Base-by-base conservation (phyloP, 2,888 invertebrate genomes). In the Myopa tessellatipennis region DNA sequence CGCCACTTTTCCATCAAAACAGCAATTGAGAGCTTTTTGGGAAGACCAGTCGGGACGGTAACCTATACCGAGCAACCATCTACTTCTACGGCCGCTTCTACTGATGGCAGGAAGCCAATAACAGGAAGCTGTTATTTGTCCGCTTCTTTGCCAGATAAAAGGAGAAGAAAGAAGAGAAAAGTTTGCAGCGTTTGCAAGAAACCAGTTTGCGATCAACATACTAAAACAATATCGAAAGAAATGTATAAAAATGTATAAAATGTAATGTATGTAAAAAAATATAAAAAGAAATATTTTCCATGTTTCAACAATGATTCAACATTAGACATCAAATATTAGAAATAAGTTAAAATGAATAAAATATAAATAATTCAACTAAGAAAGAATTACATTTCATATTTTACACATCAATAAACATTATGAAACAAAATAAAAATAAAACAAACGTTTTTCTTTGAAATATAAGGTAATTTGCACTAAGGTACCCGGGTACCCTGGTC, bases 291-390 rank as follows among this genome's bases (percentile, higher is more conserved):
- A 50, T 50, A 3, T 50, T 50, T 73, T 61, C 40, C 74, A 74
- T 65, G 61, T 76, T 69, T 76, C 69, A 76, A 76, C 69, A 76
- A 45, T 60, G 75, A 75, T 52, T 68, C 75, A 75, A 75, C 75
- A 75, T 75, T 67, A 67, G 58, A 68, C 75, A 75, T 75, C 67
- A 67, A 26, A 26, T 26, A 26, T 26, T 26, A 26, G 26, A 26
- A 26, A 26, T 26, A 26, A 26, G 26, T 26, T 69, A 69, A 69
- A 69, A 69, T 76, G 4, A 69, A 58, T 69, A 60, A 76, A 76
- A 76, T 76, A 69, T 76, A 76, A 76, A 70, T 70, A 70, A 70
- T 76, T 76, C 63, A 77, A 77, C 77, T 71, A 77, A 69, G 34
- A 69, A 69, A 69, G 38, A 34, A 71, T 55, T 71, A 71, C 18